Evolutionary conservation across 2,113 vertebrate genomes (phyloP).

Genomic region (Melospiza melodia): DNA sequence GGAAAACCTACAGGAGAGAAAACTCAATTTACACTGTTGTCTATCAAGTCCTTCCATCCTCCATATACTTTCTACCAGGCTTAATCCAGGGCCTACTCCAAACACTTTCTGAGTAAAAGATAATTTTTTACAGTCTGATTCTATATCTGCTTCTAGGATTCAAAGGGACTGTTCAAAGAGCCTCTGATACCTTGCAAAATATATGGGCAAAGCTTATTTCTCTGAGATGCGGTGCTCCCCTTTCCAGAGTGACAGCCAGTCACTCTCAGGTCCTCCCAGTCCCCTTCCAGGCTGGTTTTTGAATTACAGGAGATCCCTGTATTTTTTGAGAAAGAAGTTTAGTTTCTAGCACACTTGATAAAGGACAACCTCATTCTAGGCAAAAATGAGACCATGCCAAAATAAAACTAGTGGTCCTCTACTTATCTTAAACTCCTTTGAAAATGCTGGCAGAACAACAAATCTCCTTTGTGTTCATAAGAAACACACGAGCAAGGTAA

Average conservation of each 20-base stretch:
- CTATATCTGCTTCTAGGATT: not conserved
- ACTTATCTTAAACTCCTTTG: not conserved
- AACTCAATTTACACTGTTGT: not conserved
- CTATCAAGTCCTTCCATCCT: not conserved
- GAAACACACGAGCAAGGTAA: not conserved
- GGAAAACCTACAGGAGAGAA: not conserved
- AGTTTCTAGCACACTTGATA: not conserved
- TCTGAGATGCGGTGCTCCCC: not conserved
- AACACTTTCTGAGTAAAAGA: not conserved
- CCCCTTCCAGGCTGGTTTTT: not conserved
- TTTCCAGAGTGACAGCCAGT: not conserved
- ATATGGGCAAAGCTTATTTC: not conserved
- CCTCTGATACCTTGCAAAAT: not conserved
- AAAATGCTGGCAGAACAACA: not conserved
- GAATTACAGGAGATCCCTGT: not conserved
- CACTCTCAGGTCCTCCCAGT: accelerated
- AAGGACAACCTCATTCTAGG: not conserved
- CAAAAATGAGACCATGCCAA: not conserved
- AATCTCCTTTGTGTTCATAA: not conserved
- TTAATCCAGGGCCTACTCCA: not conserved
- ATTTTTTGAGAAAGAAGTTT: not conserved
- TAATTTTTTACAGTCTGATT: not conserved
- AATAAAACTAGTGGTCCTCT: not conserved
- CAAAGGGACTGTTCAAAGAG: not conserved
- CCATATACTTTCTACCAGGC: not conserved